Evolutionary conservation across 1,140 invertebrate species (phyloP).

Genomic region (Dinoponera quadriceps): DNA sequence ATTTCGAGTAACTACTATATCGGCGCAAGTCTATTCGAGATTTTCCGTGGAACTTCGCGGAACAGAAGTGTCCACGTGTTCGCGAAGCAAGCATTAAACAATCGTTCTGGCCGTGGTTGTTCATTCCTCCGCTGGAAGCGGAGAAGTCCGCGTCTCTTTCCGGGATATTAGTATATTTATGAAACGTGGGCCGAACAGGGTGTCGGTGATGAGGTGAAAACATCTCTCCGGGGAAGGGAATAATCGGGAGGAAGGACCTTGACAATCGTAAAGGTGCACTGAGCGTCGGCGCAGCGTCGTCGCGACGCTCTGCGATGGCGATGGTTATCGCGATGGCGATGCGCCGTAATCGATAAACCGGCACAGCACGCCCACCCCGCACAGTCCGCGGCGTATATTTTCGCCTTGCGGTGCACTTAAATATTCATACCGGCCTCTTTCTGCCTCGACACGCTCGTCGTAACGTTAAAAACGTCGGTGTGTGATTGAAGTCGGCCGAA

Average conservation of each 20-base stretch:
- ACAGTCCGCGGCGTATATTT: constrained; percentile 58
- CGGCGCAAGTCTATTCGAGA: too few species aligned
- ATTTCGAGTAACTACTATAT: too few species aligned
- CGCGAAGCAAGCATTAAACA: too few species aligned
- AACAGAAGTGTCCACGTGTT: too few species aligned
- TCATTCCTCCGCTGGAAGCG: too few species aligned
- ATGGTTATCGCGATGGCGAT: constrained; percentile 65
- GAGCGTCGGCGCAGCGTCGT: constrained; percentile 58
- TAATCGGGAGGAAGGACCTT: constrained; percentile 66
- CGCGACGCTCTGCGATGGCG: constrained; percentile 59
- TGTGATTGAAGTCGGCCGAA: neutral
- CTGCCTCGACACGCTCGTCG: constrained; percentile 7
- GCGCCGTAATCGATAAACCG: constrained; percentile 73
- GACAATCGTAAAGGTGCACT: constrained; percentile 58
- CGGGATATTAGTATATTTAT: neutral
- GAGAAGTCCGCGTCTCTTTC: neutral
- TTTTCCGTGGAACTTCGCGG: too few species aligned
- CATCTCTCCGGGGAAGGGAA: neutral
- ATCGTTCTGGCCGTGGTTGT: too few species aligned
- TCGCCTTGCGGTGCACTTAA: constrained; percentile 68
- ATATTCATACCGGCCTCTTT: constrained; percentile 70
- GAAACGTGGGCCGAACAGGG: neutral
- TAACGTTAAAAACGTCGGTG: constrained; percentile 32
- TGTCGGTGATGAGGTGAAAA: neutral
- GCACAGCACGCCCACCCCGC: constrained; percentile 60